Evolutionary conservation across 2,797 vertebrate genomes (phyloP).

Genomic region (Myripristis murdjan): DNA sequence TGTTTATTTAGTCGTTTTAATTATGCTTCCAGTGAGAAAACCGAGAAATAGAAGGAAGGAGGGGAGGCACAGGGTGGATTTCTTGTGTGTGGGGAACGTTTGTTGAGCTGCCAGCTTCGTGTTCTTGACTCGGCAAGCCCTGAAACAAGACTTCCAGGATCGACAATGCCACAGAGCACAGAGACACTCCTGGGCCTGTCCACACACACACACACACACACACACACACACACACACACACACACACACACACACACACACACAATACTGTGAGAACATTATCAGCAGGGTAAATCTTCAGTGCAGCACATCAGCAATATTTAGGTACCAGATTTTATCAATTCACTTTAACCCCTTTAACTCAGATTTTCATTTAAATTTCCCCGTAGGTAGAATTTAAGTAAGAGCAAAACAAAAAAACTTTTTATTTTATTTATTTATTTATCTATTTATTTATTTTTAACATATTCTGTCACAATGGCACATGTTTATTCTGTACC

Average conservation of each 20-base stretch:
- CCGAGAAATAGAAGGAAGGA: conserved; percentile 19
- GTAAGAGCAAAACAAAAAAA: too few species aligned
- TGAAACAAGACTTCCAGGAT: conserved; percentile 31
- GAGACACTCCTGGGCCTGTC: conserved; percentile 1
- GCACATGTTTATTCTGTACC: too few species aligned
- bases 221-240: conserved; percentile 26
- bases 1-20: conserved; percentile 34
- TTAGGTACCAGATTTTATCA: neutral
- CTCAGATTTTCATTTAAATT: too few species aligned
- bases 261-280: too few species aligned
- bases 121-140: conserved; percentile 16
- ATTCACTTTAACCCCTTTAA: too few species aligned
- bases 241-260: too few species aligned
- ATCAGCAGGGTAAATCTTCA: conserved; percentile 12
- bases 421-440: too few species aligned
- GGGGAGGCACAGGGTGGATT: conserved; percentile 27
- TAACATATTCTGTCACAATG: too few species aligned
- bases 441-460: too few species aligned
- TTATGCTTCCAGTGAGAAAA: conserved; percentile 47
- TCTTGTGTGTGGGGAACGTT: conserved; percentile 24
- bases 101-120: conserved; percentile 23
- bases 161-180: conserved; percentile 1
- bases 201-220: conserved; percentile 29
- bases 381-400: too few species aligned
- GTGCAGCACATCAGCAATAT: conserved; percentile 14